Percentiles rank a stretch among this genome's conserved stretches.
phyloP scores from a whole-genome alignment of 2,797 vertebrate genomes.

The Pygocentrus nattereri region DNA sequence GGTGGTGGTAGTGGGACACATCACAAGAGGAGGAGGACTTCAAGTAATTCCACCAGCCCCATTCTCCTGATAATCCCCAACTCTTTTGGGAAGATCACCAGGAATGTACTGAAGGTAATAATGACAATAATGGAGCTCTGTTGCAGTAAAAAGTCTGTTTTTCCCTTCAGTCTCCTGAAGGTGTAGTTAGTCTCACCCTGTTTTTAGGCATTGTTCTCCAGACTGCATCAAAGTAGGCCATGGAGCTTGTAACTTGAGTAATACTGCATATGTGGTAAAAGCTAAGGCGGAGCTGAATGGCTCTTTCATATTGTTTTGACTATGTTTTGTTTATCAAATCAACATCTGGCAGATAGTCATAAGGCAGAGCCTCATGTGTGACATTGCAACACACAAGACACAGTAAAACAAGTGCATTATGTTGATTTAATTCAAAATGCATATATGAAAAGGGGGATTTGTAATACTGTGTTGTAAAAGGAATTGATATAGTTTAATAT shows the following conservation, averaged over 20 bases:
- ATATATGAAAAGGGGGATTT: background rate
- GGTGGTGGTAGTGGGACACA: conserved; percentile 56
- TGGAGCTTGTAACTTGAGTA: background rate
- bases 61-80: conserved; percentile 85
- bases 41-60: conserved; percentile 81
- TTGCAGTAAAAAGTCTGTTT: background rate
- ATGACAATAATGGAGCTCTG: background rate
- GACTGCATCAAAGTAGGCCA: background rate
- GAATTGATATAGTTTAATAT: too few species aligned
- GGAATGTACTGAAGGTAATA: conserved; percentile 82
- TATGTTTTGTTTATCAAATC: conserved; percentile 6
- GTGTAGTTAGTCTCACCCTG: background rate
- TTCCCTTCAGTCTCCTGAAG: background rate
- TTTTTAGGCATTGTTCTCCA: too few species aligned
- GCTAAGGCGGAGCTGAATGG: background rate
- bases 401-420: background rate
- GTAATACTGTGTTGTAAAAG: background rate
- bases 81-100: conserved; percentile 86
- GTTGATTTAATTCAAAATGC: background rate
- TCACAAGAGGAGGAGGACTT: conserved; percentile 80
- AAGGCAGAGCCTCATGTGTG: background rate
- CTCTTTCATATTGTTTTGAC: background rate
- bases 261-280: background rate
- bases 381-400: background rate
- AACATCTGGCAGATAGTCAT: background rate